Percentiles rank a stretch among this genome's conserved stretches.
Evolutionary conservation across 2,113 vertebrate species (phyloP).

Genomic region (Notarius quadriscutis): DNA sequence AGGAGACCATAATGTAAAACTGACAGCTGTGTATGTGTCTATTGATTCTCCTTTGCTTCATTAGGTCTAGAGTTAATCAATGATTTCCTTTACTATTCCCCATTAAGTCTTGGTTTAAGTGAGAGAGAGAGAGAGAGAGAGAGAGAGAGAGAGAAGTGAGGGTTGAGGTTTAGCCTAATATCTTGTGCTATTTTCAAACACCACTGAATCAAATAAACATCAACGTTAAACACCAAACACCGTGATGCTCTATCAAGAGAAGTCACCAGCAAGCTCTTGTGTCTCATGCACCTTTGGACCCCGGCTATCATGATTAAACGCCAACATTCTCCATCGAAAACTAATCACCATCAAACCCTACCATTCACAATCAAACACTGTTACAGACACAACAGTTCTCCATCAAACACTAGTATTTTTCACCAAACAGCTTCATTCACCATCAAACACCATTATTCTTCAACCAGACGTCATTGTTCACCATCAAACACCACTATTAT

Average conservation of each 20-base stretch:
- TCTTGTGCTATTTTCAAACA: conserved; percentile 8
- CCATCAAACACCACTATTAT: background rate
- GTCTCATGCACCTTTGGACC: background rate
- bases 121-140: conserved; percentile 12
- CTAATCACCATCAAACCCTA: background rate
- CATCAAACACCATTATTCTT: background rate
- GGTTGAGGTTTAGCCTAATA: conserved; percentile 24
- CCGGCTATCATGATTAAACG: background rate
- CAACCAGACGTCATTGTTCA: background rate
- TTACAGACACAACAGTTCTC: background rate
- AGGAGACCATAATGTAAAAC: conserved; percentile 16
- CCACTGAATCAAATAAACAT: background rate
- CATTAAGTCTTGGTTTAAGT: conserved; percentile 23
- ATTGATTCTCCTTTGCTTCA: conserved; percentile 45
- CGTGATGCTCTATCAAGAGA: background rate
- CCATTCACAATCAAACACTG: background rate
- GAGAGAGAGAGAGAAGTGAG: background rate
- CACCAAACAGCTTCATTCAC: background rate
- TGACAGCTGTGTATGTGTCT: conserved; percentile 36
- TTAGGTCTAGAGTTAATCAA: conserved; percentile 53
- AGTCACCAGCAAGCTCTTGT: background rate
- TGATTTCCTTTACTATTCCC: conserved; percentile 49
- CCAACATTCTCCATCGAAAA: background rate
- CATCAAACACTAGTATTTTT: too few species aligned
- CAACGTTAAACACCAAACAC: background rate